phyloP scores from a whole-genome alignment of 2,888 invertebrate species.

The Sinotaia quadrata region DNA sequence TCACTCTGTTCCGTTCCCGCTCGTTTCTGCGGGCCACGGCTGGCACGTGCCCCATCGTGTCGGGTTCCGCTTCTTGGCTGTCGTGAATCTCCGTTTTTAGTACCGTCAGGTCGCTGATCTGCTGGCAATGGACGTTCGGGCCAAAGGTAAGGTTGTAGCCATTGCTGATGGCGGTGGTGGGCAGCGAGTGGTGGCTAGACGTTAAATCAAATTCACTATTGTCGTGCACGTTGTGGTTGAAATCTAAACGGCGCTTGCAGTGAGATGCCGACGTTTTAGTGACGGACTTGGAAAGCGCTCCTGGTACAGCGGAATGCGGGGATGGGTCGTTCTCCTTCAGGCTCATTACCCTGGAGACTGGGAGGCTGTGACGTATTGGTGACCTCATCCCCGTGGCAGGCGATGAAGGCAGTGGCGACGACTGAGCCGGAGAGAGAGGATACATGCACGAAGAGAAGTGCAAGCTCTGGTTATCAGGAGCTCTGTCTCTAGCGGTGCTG shows the following conservation, averaged over 20 bases:
- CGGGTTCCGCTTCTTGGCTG: background rate
- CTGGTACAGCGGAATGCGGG: background rate
- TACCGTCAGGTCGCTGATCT: background rate
- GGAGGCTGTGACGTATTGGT: background rate
- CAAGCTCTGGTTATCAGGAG: conserved; percentile 2
- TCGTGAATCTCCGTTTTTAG: too few species aligned
- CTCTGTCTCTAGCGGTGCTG: background rate
- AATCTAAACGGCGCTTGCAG: conserved; percentile 36
- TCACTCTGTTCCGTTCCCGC: conserved; percentile 92
- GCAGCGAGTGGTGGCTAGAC: background rate
- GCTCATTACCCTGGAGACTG: conserved; percentile 3
- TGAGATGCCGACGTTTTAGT: background rate
- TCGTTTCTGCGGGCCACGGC: conserved; percentile 91
- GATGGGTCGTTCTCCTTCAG: conserved; percentile 31
- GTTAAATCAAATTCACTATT: background rate
- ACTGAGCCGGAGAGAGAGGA: conserved; percentile 6
- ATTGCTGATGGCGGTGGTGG: background rate
- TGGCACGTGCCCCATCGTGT: conserved; percentile 47
- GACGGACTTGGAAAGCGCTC: background rate
- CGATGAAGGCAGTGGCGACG: conserved; percentile 6
- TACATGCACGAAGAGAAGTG: conserved; percentile 32
- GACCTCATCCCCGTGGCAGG: background rate
- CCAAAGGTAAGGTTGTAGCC: background rate
- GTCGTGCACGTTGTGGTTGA: conserved; percentile 34
- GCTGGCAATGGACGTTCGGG: background rate